Percentiles rank a stretch among this genome's conserved stretches.
Evolutionary conservation across 2,113 vertebrate genomes (phyloP).

Genomic region (Sander lucioperca): DNA sequence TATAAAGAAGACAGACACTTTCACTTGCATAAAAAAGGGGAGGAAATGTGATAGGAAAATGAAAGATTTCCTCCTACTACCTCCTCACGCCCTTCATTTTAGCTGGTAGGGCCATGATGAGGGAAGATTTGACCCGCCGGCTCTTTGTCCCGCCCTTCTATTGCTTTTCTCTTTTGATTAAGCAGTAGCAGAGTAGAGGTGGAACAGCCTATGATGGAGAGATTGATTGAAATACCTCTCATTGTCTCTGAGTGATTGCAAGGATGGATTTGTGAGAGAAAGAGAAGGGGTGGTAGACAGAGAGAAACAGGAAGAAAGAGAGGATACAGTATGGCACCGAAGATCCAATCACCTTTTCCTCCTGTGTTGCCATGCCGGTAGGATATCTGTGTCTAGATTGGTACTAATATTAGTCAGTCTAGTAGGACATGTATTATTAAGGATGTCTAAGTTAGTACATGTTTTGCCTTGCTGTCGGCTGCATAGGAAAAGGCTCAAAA

Average conservation of each 20-base stretch:
- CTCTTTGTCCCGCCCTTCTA: slow-evolving; percentile 15
- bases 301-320: not conserved
- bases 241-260: slow-evolving; percentile 37
- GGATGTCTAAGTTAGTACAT: slow-evolving; percentile 32
- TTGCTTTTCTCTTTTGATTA: slow-evolving; percentile 48
- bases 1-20: slow-evolving; percentile 51
- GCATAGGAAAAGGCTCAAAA: slow-evolving; percentile 35
- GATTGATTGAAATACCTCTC: slow-evolving; percentile 29
- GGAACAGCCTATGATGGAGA: slow-evolving; percentile 20
- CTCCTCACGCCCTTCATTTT: slow-evolving; percentile 39
- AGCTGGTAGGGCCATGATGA: slow-evolving; percentile 27
- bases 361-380: slow-evolving; percentile 35
- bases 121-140: not conserved
- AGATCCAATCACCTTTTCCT: slow-evolving; percentile 14
- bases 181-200: slow-evolving; percentile 1
- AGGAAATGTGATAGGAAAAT: slow-evolving; percentile 46
- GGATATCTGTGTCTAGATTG: slow-evolving; percentile 47
- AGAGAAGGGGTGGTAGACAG: not conserved
- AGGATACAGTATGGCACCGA: slow-evolving; percentile 25
- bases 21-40: slow-evolving; percentile 12
- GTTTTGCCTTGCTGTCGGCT: not conserved
- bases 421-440: slow-evolving; percentile 40
- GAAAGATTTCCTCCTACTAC: slow-evolving; percentile 34
- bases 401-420: slow-evolving; percentile 56
- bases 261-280: slow-evolving; percentile 31